A percentile compares a stretch with the other conserved stretches of the same genome.
These are phyloP conservation scores for Volucella zonaria DNA, from an alignment of 2,888 invertebrate genomes.

Conservation along the genomic window DNA sequence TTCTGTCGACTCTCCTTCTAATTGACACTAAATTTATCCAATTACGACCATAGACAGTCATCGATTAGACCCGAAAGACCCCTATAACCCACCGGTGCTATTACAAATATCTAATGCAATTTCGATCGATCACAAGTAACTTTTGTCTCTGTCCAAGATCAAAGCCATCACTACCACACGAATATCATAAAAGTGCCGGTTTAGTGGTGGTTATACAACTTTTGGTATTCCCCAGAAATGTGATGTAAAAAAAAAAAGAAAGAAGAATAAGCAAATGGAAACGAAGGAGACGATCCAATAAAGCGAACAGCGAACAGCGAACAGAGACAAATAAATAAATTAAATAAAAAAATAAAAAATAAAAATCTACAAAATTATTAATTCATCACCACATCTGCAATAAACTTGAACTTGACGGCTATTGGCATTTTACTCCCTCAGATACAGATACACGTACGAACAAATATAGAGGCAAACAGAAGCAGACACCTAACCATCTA, in stretches of 20 bases:
- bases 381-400: slow-evolving; percentile 73
- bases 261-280: background rate
- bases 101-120: background rate
- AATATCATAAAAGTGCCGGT: slow-evolving; percentile 68
- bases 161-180: slow-evolving; percentile 34
- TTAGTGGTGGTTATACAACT: slow-evolving; percentile 60
- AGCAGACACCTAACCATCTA: too few species aligned
- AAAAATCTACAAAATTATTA: slow-evolving; percentile 50
- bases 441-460: slow-evolving; percentile 2
- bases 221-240: slow-evolving; percentile 74
- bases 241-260: slow-evolving; percentile 37
- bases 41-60: too few species aligned
- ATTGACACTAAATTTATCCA: too few species aligned
- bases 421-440: slow-evolving; percentile 29
- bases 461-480: background rate
- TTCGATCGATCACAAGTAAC: background rate
- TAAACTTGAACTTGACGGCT: slow-evolving; percentile 73
- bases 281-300: slow-evolving; percentile 18
- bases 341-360: slow-evolving; percentile 1
- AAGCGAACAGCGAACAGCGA: background rate
- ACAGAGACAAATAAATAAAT: background rate
- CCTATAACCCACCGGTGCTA: too few species aligned
- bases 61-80: too few species aligned
- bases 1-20: too few species aligned
- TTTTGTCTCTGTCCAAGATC: slow-evolving; percentile 7